Percentiles rank a stretch among this genome's conserved stretches.
phyloP scores from a whole-genome alignment of 2,113 vertebrate species.

The Epinephelus lanceolatus region DNA sequence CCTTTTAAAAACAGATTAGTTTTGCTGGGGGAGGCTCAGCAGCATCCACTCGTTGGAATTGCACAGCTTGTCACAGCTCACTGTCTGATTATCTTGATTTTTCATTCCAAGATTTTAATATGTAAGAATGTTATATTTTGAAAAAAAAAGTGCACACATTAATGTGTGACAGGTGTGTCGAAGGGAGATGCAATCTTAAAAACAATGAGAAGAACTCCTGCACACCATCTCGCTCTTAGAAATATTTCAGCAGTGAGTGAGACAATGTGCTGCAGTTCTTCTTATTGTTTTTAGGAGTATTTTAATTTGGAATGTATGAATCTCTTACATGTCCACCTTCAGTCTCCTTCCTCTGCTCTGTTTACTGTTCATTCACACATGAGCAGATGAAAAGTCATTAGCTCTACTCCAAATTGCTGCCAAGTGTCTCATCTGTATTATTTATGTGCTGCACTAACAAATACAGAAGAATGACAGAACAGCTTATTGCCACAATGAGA shows the following conservation, averaged over 20 bases:
- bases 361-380: conserved; percentile 37
- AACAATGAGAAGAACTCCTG: too few relatives aligned
- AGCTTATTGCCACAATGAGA: conserved; percentile 74
- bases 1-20: conserved; percentile 38
- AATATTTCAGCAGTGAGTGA: too few relatives aligned
- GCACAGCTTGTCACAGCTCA: conserved; percentile 10
- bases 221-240: too few relatives aligned
- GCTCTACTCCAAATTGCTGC: conserved; percentile 42
- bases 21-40: conserved; percentile 20
- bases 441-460: conserved; percentile 70
- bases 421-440: conserved; percentile 67
- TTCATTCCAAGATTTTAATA: background rate
- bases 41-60: conserved; percentile 3
- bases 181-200: too few relatives aligned
- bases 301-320: background rate
- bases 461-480: conserved; percentile 63
- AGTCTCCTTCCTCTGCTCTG: conserved; percentile 4
- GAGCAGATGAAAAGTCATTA: conserved; percentile 54
- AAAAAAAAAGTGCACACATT: too few relatives aligned
- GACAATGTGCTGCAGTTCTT: too few relatives aligned
- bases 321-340: background rate
- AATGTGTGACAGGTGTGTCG: too few relatives aligned
- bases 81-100: conserved; percentile 29
- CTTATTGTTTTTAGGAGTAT: too few relatives aligned
- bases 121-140: background rate